Evolutionary conservation across 2,797 vertebrate species (phyloP).

Genomic region (Sphenopsis melanotis): DNA sequence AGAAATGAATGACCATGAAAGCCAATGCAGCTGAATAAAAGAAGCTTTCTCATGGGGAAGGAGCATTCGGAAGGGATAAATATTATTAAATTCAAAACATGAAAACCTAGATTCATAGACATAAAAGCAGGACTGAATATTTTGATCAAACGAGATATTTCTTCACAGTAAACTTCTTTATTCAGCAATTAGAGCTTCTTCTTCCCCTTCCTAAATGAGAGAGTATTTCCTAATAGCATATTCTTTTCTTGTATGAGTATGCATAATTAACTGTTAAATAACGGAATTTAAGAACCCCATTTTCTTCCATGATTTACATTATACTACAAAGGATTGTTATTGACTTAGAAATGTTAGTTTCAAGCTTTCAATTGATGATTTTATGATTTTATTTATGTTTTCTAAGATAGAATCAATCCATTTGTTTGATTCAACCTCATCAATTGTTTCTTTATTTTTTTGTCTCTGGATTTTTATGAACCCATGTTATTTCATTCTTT

Average conservation of each 20-base stretch:
- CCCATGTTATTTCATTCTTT: neutral
- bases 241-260: neutral
- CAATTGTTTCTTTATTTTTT: conserved; percentile 5
- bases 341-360: neutral
- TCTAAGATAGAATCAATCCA: neutral
- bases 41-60: neutral
- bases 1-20: neutral
- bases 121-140: neutral
- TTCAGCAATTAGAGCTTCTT: neutral
- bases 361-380: neutral
- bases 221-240: neutral
- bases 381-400: neutral
- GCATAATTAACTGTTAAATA: neutral
- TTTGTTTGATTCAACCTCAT: neutral
- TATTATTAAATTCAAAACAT: conserved; percentile 1
- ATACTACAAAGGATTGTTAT: neutral
- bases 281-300: neutral
- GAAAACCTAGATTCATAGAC: neutral
- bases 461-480: neutral
- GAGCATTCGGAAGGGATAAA: conserved; percentile 4
- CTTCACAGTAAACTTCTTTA: neutral
- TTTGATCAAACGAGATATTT: neutral
- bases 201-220: neutral
- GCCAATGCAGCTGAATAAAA: neutral
- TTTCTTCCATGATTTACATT: neutral